Conservation (phyloP, 1,140 invertebrate genomes). For the Drosophila santomea region DNA sequence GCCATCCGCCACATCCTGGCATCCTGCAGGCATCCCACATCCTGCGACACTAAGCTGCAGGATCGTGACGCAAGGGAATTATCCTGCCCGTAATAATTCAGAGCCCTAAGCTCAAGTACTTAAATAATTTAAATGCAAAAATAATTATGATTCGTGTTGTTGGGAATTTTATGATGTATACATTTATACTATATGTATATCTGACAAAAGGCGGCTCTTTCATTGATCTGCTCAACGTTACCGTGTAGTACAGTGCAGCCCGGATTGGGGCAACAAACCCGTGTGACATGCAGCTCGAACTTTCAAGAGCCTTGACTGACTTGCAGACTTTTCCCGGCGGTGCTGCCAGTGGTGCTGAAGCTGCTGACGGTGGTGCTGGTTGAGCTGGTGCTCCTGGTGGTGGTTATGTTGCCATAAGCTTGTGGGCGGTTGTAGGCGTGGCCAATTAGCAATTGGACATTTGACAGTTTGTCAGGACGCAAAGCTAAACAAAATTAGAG, state of each 20-base stretch:
- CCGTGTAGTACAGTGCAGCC: constrained; percentile 22
- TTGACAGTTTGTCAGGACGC: constrained; percentile 24
- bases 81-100: not conserved
- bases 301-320: constrained; percentile 63
- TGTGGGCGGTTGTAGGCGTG: constrained; percentile 43
- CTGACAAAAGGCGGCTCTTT: no score
- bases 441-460: constrained; percentile 65
- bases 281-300: constrained; percentile 74
- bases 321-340: constrained; percentile 47
- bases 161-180: no score
- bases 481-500: constrained; percentile 3
- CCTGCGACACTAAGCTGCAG: constrained; percentile 48
- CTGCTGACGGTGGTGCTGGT: not conserved
- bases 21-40: constrained; percentile 28
- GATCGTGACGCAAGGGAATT: not conserved
- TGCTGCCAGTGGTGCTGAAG: constrained; percentile 8
- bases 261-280: constrained; percentile 69
- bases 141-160: no score
- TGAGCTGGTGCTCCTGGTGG: not conserved
- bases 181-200: no score
- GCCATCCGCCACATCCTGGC: constrained; percentile 52
- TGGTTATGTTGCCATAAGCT: constrained; percentile 1
- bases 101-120: no score
- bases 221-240: no score
- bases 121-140: no score